Conservation (phyloP, 2,888 invertebrate species). For the Augochlorella aurata region DNA sequence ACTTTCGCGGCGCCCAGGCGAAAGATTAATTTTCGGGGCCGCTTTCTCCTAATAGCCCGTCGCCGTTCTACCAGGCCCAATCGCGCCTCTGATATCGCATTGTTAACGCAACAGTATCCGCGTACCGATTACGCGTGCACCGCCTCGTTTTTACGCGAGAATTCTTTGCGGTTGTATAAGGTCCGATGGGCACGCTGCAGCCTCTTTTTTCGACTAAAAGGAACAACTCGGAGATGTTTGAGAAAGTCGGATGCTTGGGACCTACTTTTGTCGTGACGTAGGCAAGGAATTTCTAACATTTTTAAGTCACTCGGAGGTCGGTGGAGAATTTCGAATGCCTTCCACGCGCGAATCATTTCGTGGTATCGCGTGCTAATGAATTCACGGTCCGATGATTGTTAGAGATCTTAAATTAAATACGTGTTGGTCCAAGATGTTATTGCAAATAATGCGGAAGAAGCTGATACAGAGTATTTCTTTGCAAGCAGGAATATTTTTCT, state of each 20-base stretch:
- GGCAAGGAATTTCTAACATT: conserved; percentile 14
- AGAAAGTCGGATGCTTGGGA: conserved; percentile 2
- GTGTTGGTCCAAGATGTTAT: too few relatives aligned
- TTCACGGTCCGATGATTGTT: too few relatives aligned
- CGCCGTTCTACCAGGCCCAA: conserved; percentile 58
- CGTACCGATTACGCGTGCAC: not conserved
- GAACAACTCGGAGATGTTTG: not conserved
- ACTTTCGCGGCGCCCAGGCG: conserved; percentile 40
- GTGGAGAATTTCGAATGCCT: not conserved
- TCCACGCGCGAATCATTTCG: not conserved
- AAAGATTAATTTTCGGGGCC: conserved; percentile 75
- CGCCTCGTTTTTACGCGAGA: not conserved
- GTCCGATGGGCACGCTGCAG: not conserved
- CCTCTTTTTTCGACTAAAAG: not conserved
- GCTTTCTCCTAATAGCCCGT: conserved; percentile 74
- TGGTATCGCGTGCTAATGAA: not conserved
- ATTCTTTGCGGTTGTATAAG: not conserved
- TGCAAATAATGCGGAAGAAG: too few relatives aligned
- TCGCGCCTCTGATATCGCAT: conserved; percentile 28
- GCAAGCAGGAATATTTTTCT: too few relatives aligned
- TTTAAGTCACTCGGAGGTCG: conserved; percentile 5
- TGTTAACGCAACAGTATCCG: not conserved
- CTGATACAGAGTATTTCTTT: too few relatives aligned
- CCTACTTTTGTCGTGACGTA: conserved; percentile 14
- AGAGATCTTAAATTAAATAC: too few relatives aligned